These are phyloP conservation scores for Oreocharis arfaki DNA, from an alignment of 2,113 vertebrate genomes.

Conservation along the genomic window DNA sequence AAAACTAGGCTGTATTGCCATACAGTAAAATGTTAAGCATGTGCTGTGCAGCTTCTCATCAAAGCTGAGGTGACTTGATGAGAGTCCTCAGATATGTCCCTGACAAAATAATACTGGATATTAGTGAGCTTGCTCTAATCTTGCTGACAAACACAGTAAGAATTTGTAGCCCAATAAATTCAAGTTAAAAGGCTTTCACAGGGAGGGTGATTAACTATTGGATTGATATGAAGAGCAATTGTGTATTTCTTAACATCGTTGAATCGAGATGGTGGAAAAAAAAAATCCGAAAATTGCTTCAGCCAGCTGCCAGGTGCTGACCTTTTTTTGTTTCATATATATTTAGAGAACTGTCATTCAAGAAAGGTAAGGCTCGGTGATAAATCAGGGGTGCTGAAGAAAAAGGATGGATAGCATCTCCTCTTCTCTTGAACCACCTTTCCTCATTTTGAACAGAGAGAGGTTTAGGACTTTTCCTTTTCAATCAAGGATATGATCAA, in stretches of 20 bases:
- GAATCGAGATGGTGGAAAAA: not conserved
- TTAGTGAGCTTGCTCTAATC: not conserved
- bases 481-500: not conserved
- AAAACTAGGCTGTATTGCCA: not conserved
- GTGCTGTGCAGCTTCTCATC: not conserved
- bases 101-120: not conserved
- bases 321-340: not conserved
- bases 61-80: not conserved
- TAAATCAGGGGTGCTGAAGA: not conserved
- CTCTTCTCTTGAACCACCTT: not conserved
- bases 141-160: not conserved
- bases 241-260: not conserved
- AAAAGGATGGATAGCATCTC: not conserved
- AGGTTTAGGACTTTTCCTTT: not conserved
- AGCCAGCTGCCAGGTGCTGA: not conserved
- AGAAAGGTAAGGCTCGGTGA: not conserved
- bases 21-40: not conserved
- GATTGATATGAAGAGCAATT: not conserved
- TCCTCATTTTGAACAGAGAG: not conserved
- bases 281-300: not conserved
- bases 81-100: not conserved
- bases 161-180: not conserved
- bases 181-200: not conserved
- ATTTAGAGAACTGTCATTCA: not conserved
- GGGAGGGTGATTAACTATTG: not conserved